A percentile compares a stretch with the other conserved stretches of the same genome.
Evolutionary conservation across 2,113 vertebrate genomes (phyloP).

Genomic region (Synodontis membranacea): DNA sequence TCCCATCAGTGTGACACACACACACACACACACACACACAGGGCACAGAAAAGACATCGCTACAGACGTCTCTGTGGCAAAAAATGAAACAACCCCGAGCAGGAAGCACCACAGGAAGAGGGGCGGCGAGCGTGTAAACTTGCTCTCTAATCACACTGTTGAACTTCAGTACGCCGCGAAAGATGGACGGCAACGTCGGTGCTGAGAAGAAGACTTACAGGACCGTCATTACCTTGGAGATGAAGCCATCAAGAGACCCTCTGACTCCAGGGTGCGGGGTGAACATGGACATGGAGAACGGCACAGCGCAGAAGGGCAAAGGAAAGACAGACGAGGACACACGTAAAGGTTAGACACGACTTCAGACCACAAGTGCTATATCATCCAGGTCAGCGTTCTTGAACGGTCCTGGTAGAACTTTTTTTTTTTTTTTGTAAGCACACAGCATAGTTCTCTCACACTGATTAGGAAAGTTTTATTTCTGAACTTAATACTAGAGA

Average conservation of each 20-base stretch:
- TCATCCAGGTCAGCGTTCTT: neutral
- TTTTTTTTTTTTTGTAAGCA: no score
- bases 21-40: neutral
- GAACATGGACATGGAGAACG: conserved; percentile 48
- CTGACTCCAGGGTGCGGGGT: neutral
- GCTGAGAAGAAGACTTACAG: conserved; percentile 62
- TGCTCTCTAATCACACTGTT: conserved; percentile 1
- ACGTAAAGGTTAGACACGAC: conserved; percentile 38
- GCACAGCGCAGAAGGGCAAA: neutral
- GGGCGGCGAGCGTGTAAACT: conserved; percentile 26
- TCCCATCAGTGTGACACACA: neutral
- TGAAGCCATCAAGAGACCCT: conserved; percentile 52
- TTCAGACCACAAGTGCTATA: neutral
- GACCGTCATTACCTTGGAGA: conserved; percentile 65
- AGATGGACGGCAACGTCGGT: conserved; percentile 61
- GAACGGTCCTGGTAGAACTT: neutral
- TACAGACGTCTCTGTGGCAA: neutral
- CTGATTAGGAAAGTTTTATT: neutral
- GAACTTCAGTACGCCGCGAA: conserved; percentile 1
- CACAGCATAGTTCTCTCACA: neutral
- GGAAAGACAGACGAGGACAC: conserved; percentile 35
- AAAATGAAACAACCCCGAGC: conserved; percentile 5
- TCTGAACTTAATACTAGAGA: neutral
- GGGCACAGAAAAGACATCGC: neutral
- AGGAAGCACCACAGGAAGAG: conserved; percentile 27